Evolutionary conservation across 2,888 invertebrate species (phyloP).

Genomic region (Drosophila cognata): DNA sequence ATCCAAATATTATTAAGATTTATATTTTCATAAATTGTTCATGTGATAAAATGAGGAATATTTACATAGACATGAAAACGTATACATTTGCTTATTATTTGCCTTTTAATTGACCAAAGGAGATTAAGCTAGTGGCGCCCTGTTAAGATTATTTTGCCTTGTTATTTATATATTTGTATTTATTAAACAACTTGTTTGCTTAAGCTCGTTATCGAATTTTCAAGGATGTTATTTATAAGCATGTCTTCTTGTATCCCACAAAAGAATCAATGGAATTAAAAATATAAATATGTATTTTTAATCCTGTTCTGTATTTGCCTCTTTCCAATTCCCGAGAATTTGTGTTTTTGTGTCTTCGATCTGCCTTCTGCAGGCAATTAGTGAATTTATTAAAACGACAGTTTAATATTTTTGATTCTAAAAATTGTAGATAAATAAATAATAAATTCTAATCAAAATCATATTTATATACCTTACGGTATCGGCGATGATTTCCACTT

Average conservation of each 20-base stretch:
- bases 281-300: background rate
- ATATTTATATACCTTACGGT: background rate
- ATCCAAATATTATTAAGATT: background rate
- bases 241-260: background rate
- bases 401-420: background rate
- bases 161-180: background rate
- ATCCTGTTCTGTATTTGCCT: background rate
- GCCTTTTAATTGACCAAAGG: background rate
- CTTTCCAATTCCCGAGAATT: background rate
- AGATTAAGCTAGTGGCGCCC: background rate
- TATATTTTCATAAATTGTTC: background rate
- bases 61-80: background rate
- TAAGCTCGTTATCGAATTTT: background rate
- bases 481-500: background rate
- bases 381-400: background rate
- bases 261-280: background rate
- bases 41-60: background rate
- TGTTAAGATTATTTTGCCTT: background rate
- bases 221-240: background rate
- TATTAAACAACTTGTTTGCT: background rate
- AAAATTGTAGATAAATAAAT: background rate
- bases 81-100: background rate
- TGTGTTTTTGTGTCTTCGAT: background rate
- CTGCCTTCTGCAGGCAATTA: background rate
- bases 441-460: background rate